Conservation (phyloP, 2,797 vertebrate genomes). For the Pseudotriccus pelzelni region DNA sequence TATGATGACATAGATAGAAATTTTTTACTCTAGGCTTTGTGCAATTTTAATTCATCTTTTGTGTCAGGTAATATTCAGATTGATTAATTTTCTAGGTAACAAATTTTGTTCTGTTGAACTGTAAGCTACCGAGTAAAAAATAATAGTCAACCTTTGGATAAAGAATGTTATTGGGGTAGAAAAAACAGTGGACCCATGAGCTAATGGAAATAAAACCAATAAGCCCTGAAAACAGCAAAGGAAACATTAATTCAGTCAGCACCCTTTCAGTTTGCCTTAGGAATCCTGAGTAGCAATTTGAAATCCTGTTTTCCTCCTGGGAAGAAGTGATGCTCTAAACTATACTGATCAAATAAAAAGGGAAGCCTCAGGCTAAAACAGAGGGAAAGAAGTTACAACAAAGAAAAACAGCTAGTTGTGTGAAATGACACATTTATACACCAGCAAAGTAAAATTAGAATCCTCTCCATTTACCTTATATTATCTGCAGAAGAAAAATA, state of each 20-base stretch:
- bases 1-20: neutral
- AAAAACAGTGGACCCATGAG: conserved; percentile 50
- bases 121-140: conserved; percentile 43
- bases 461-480: conserved; percentile 63
- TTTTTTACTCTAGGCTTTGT: neutral
- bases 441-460: conserved; percentile 77
- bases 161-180: conserved; percentile 41
- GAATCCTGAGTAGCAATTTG: conserved; percentile 76
- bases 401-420: conserved; percentile 78
- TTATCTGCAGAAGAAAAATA: conserved; percentile 67
- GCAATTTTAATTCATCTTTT: conserved; percentile 10
- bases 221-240: conserved; percentile 65
- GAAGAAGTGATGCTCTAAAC: conserved; percentile 78
- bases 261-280: conserved; percentile 72
- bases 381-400: conserved; percentile 76
- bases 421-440: conserved; percentile 78
- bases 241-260: conserved; percentile 76
- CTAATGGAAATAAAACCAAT: conserved; percentile 76
- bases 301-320: conserved; percentile 78
- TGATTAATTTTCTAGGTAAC: conserved; percentile 56
- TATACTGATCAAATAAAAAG: conserved; percentile 82
- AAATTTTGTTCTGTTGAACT: neutral
- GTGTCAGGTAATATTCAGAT: conserved; percentile 34
- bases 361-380: conserved; percentile 74
- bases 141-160: conserved; percentile 21